A percentile compares a stretch with the other conserved stretches of the same genome.
phyloP scores from a whole-genome alignment of 2,113 vertebrate species.

The Thinocorus orbignyianus region DNA sequence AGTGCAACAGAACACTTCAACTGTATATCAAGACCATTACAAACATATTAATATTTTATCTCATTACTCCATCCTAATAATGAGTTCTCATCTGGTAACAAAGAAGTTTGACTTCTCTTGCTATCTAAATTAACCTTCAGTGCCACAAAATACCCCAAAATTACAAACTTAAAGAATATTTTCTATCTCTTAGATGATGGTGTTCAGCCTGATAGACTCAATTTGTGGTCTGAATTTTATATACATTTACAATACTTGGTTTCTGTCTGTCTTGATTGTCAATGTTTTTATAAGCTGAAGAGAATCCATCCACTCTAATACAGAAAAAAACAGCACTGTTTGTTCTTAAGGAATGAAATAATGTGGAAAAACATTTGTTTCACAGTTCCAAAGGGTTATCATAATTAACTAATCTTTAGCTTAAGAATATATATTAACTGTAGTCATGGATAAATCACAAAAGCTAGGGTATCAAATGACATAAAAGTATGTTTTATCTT shows the following conservation, averaged over 20 bases:
- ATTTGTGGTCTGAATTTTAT: neutral
- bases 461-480: neutral
- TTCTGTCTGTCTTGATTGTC: neutral
- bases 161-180: neutral
- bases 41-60: constrained; percentile 22
- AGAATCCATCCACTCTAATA: neutral
- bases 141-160: neutral
- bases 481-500: neutral
- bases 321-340: neutral
- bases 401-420: neutral
- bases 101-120: neutral
- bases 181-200: neutral
- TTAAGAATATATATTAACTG: neutral
- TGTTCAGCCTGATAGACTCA: neutral
- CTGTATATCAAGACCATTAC: neutral
- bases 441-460: neutral
- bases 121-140: neutral
- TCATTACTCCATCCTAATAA: neutral
- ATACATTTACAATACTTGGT: neutral
- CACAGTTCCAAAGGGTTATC: neutral
- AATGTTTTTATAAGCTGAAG: neutral
- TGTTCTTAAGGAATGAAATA: neutral
- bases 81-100: neutral
- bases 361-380: neutral
- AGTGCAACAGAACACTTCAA: neutral